Evolutionary conservation across 2,797 vertebrate genomes (phyloP), one percentile per base, ranked within the genome.

Genomic region (Characodon lateralis): DNA sequence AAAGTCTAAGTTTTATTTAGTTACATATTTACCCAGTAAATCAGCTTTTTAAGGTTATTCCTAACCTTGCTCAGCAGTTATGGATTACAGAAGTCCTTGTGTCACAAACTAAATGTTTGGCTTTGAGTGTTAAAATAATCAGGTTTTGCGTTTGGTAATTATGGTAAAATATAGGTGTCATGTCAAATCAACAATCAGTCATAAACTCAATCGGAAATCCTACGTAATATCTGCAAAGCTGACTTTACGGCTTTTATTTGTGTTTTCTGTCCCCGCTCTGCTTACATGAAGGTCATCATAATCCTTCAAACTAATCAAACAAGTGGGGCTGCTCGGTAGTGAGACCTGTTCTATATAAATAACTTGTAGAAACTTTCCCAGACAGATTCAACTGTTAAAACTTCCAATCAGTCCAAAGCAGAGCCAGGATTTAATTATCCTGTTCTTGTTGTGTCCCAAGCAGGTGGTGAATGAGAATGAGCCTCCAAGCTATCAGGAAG

Each of bases 401-500:
- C 26, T 16, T 1, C 10, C 2, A 6, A 6, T 68, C 39, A 68
- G 22, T 41, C 4, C 10, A 69, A 7, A 69, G 41, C 41, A 69
- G 66, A n/a, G 0, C 31, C 56, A 50, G 63, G 68, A 0, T 71
- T 18, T 28, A 18, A 65, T 58, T 6, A 48, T 43, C 13, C 1
- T 46, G 4, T 39, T 0, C 0, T 18, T 0, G 13, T 48, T 63
- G 7, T n/a, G 1, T 83, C 50, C 78, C 77, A 91, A 35, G 72
- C 89, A 99, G 98, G 94, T 97, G 39, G 91, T 87, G 0, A 91
- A 96, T 76, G 92, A 95, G 1, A 92, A 86, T 74, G 96, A 96
- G 83, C 97, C 97, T 0, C 98, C 98, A 0, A 97, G 92, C 51
- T 99, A 99, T 0, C 97, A 97, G 84, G 98, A 98, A 88, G 97